Conservation (phyloP, 2,888 invertebrate species). For the Odontocerum albicorne region DNA sequence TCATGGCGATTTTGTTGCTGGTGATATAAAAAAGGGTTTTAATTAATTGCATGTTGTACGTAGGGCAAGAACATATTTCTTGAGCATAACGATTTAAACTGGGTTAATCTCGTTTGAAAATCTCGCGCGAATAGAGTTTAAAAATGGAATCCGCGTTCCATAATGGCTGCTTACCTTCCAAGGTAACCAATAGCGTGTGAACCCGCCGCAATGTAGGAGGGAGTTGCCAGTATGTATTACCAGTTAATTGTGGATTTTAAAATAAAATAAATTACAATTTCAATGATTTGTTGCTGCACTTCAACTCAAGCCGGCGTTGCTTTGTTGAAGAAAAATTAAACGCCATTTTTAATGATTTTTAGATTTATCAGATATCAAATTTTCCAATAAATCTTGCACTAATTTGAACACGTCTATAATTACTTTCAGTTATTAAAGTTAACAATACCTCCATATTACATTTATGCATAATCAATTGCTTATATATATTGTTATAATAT, state of each 20-base stretch:
- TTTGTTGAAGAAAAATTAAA: no score
- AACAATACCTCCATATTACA: no score
- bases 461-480: no score
- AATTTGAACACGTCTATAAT: no score
- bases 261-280: conserved; percentile 3
- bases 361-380: no score
- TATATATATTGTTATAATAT: no score
- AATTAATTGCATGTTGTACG: conserved; percentile 22
- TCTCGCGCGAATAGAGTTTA: conserved; percentile 17
- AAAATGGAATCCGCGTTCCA: conserved; percentile 24
- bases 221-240: conserved; percentile 8
- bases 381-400: no score
- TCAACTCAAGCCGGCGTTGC: no score
- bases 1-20: neutral
- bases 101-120: conserved; percentile 17
- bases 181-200: conserved; percentile 18
- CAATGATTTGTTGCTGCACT: conserved; percentile 7
- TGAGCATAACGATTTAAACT: conserved; percentile 11
- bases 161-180: conserved; percentile 16
- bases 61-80: neutral
- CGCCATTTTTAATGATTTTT: no score
- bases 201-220: conserved; percentile 1
- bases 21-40: conserved; percentile 18
- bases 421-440: no score
- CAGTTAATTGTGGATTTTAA: conserved; percentile 7